Conservation (phyloP, 2,888 invertebrate genomes). For the Rhaphigaster nebulosa region DNA sequence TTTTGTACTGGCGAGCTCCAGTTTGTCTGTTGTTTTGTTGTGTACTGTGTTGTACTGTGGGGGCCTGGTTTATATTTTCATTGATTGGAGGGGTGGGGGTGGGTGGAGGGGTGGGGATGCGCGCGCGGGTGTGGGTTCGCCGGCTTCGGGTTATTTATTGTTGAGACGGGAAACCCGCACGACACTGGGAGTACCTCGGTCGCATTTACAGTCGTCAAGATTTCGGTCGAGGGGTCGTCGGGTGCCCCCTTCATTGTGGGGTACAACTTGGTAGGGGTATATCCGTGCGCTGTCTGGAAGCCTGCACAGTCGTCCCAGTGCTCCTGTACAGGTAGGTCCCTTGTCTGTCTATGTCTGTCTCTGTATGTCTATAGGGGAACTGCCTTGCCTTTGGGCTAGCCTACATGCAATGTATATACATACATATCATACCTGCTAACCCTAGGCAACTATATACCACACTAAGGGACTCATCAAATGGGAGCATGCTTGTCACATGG, state of each 20-base stretch:
- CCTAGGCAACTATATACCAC: background rate
- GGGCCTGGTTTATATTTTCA: conserved; percentile 66
- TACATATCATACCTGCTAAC: background rate
- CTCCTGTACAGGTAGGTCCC: conserved; percentile 60
- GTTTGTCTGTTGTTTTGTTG: conserved; percentile 61
- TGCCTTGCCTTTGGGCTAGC: background rate
- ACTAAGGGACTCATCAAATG: background rate
- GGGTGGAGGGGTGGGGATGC: conserved; percentile 60
- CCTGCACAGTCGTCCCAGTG: conserved; percentile 66
- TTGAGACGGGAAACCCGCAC: conserved; percentile 65
- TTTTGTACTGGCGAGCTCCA: background rate
- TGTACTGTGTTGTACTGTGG: conserved; percentile 63
- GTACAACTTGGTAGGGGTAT: conserved; percentile 73
- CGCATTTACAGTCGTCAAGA: conserved; percentile 67
- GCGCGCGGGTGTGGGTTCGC: conserved; percentile 48
- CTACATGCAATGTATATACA: background rate
- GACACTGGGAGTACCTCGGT: conserved; percentile 62
- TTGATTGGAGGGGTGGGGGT: conserved; percentile 65
- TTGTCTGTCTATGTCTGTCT: background rate
- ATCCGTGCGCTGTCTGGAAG: conserved; percentile 73
- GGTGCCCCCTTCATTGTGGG: conserved; percentile 69
- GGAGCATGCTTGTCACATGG: conserved; percentile 4
- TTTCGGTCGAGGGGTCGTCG: conserved; percentile 67
- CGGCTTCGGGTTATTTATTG: conserved; percentile 66
- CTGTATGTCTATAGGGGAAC: background rate